A percentile compares a stretch with the other conserved stretches of the same genome.
These are phyloP conservation scores for Podarcis siculus DNA, from an alignment of 2,797 vertebrate genomes.

Conservation along the genomic window DNA sequence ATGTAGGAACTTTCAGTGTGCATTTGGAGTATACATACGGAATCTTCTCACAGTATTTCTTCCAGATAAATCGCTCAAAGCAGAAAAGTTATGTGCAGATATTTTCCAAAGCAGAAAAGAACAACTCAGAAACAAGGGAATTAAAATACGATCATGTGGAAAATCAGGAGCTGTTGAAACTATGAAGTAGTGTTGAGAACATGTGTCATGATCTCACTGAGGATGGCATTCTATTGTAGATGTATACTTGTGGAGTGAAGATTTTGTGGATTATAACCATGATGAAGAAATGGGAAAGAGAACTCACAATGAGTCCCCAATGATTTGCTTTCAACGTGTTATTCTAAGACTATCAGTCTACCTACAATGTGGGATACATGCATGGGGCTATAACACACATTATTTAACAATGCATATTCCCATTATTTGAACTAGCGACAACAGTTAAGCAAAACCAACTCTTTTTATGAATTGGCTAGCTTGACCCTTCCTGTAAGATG, in stretches of 20 bases:
- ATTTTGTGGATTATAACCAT: neutral
- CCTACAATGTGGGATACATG: too few relatives aligned
- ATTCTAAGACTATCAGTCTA: neutral
- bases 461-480: too few relatives aligned
- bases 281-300: neutral
- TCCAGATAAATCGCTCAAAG: neutral
- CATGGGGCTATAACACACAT: too few relatives aligned
- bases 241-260: neutral
- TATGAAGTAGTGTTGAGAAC: neutral
- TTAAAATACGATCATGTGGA: neutral
- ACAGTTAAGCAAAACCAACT: too few relatives aligned
- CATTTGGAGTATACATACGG: too few relatives aligned
- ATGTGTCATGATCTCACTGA: neutral
- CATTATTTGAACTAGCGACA: too few relatives aligned
- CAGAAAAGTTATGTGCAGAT: neutral
- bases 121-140: neutral
- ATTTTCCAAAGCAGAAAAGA: neutral
- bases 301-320: neutral
- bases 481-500: too few relatives aligned
- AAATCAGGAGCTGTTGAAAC: neutral
- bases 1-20: too few relatives aligned
- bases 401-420: too few relatives aligned
- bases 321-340: neutral
- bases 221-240: neutral
- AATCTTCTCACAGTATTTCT: neutral